Percentiles rank a stretch among this genome's conserved stretches.
phyloP scores from a whole-genome alignment of 1,140 invertebrate genomes.

The Idris sp. region DNA sequence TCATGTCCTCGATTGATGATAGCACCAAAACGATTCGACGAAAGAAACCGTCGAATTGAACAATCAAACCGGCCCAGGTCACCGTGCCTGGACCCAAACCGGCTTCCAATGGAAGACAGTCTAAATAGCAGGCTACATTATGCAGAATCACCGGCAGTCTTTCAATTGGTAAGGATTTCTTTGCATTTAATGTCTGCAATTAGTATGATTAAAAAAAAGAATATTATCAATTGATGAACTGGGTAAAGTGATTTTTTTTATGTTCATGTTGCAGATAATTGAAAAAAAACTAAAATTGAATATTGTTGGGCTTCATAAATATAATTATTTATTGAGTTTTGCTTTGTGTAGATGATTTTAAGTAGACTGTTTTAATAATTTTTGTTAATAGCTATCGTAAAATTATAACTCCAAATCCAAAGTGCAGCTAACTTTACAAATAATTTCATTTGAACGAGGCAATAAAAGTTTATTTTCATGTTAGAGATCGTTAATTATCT shows the following conservation, averaged over 20 bases:
- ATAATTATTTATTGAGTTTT: too few relatives aligned
- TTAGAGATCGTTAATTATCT: slow-evolving; percentile 3
- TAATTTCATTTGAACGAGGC: background rate
- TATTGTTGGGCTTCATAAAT: too few relatives aligned
- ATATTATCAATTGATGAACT: too few relatives aligned
- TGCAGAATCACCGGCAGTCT: slow-evolving; percentile 85
- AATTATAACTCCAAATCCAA: background rate
- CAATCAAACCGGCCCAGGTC: slow-evolving; percentile 88
- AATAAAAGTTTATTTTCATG: background rate
- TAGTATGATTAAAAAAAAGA: too few relatives aligned
- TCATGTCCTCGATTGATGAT: slow-evolving; percentile 85
- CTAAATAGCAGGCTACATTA: slow-evolving; percentile 95
- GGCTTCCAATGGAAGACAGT: slow-evolving; percentile 92
- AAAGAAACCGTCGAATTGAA: slow-evolving; percentile 91
- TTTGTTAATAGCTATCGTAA: background rate
- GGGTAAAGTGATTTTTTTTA: too few relatives aligned
- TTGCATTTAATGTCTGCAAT: slow-evolving; percentile 88
- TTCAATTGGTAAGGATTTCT: slow-evolving; percentile 90
- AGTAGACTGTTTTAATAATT: slow-evolving; percentile 13
- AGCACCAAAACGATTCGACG: slow-evolving; percentile 87
- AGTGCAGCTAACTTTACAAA: background rate
- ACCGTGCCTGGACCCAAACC: slow-evolving; percentile 82
- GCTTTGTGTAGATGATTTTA: too few relatives aligned
- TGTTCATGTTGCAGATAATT: too few relatives aligned
- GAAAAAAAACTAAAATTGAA: too few relatives aligned